phyloP scores from a whole-genome alignment of 2,113 vertebrate genomes.

The Cercopithecus mona region DNA sequence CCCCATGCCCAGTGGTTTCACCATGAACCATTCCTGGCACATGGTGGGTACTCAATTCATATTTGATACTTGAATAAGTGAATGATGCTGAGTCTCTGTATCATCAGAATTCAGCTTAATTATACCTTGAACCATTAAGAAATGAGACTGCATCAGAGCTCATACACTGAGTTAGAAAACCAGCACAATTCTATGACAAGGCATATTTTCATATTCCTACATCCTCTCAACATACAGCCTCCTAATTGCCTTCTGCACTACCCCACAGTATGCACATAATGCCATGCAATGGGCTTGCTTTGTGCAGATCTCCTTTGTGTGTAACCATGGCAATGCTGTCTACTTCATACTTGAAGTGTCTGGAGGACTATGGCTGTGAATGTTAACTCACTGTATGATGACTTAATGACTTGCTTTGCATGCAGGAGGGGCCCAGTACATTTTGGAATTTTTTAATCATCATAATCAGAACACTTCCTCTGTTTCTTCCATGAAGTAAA shows the following conservation, averaged over 20 bases:
- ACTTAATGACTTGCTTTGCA: slow-evolving; percentile 37
- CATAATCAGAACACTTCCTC: slow-evolving; percentile 41
- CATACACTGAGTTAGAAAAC: background rate
- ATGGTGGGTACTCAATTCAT: background rate
- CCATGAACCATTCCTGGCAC: background rate
- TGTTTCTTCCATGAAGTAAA: slow-evolving; percentile 30
- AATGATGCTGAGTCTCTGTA: background rate
- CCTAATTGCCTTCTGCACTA: background rate
- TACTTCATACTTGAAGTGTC: slow-evolving; percentile 49
- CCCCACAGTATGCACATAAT: background rate
- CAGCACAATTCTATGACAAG: background rate
- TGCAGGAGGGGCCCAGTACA: background rate
- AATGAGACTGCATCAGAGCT: background rate
- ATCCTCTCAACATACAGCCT: background rate
- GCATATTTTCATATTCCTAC: slow-evolving; percentile 30
- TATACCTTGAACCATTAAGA: background rate
- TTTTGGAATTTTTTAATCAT: background rate
- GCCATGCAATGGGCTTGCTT: slow-evolving; percentile 11
- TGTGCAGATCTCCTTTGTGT: background rate
- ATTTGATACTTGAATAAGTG: slow-evolving; percentile 34
- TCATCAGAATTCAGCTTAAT: background rate
- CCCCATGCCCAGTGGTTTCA: background rate
- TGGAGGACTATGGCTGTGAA: slow-evolving; percentile 14
- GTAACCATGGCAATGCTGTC: slow-evolving; percentile 61
- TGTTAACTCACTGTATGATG: slow-evolving; percentile 42